Evolutionary conservation across 1,140 invertebrate species (phyloP).

Genomic region (Magallana angulata): DNA sequence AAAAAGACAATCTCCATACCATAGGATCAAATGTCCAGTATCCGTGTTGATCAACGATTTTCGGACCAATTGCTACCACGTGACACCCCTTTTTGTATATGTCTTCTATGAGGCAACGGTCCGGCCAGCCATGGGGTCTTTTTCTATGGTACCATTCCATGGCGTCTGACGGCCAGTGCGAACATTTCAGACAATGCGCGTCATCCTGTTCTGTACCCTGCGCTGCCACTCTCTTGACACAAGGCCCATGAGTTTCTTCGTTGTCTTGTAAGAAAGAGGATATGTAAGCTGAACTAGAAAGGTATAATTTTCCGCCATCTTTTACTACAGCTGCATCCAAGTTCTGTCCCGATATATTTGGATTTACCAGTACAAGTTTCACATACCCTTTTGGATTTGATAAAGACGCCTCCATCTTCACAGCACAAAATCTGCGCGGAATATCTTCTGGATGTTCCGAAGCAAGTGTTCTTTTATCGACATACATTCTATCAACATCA

Average conservation of each 20-base stretch:
- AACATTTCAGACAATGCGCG: background rate
- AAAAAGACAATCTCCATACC: slow-evolving; percentile 46
- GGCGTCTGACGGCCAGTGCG: background rate
- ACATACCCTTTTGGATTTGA: background rate
- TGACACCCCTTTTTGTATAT: slow-evolving; percentile 35
- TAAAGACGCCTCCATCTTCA: background rate
- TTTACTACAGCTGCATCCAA: background rate
- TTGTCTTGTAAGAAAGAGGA: background rate
- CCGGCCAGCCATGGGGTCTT: slow-evolving; percentile 19
- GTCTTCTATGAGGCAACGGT: background rate
- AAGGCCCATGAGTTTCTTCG: slow-evolving; percentile 18
- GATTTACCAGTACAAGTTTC: background rate
- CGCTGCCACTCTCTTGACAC: background rate
- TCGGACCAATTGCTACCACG: slow-evolving; percentile 38
- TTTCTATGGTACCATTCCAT: slow-evolving; percentile 17
- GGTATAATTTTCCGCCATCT: background rate
- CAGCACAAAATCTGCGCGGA: background rate
- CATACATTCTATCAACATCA: slow-evolving; percentile 29
- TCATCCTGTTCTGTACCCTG: slow-evolving; percentile 14
- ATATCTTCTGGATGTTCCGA: background rate
- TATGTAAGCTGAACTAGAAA: slow-evolving; percentile 8
- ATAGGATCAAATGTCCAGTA: background rate
- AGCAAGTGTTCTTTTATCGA: background rate
- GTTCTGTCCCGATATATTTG: background rate
- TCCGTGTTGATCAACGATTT: background rate